Conservation (phyloP, 2,888 invertebrate genomes). For the Monoplex corrugatus region DNA sequence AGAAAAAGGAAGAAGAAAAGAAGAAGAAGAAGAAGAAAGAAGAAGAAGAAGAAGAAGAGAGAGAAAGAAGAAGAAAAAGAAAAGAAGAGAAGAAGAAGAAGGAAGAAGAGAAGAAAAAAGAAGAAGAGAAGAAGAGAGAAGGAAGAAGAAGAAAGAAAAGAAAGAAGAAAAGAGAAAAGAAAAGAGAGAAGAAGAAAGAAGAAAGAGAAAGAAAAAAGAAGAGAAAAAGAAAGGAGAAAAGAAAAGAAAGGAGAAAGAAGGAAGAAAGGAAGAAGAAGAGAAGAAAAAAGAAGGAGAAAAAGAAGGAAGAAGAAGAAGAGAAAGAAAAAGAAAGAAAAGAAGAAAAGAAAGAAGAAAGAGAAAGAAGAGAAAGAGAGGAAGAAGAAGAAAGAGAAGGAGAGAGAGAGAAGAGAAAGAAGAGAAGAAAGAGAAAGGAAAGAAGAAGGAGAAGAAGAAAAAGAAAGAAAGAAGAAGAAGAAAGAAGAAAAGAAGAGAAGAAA, state of each 20-base stretch:
- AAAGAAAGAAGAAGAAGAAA: too few relatives aligned
- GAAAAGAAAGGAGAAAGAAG: neutral
- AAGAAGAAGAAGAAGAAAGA: neutral
- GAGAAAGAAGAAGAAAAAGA: too few relatives aligned
- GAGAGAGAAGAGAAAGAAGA: too few relatives aligned
- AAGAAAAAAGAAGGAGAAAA: constrained; percentile 6
- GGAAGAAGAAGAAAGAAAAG: neutral
- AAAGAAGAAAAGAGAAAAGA: neutral
- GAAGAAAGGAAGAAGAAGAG: neutral
- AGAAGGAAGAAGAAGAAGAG: neutral
- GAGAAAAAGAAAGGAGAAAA: neutral
- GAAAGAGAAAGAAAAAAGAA: neutral
- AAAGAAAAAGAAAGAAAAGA: too few relatives aligned
- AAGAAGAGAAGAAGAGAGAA: neutral
- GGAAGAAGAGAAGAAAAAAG: neutral
- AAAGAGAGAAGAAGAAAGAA: neutral
- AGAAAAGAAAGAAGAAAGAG: too few relatives aligned
- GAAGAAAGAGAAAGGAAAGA: too few relatives aligned
- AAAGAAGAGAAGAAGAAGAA: too few relatives aligned
- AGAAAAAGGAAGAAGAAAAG: neutral
- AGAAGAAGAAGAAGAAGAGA: neutral
- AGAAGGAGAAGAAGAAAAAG: too few relatives aligned
- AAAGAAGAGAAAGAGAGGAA: too few relatives aligned
- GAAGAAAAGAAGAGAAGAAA: too few relatives aligned
- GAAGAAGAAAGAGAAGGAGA: too few relatives aligned